Evolutionary conservation across 2,113 vertebrate species (phyloP), one percentile per base, ranked within the genome.

Genomic region (Pitta sordida): DNA sequence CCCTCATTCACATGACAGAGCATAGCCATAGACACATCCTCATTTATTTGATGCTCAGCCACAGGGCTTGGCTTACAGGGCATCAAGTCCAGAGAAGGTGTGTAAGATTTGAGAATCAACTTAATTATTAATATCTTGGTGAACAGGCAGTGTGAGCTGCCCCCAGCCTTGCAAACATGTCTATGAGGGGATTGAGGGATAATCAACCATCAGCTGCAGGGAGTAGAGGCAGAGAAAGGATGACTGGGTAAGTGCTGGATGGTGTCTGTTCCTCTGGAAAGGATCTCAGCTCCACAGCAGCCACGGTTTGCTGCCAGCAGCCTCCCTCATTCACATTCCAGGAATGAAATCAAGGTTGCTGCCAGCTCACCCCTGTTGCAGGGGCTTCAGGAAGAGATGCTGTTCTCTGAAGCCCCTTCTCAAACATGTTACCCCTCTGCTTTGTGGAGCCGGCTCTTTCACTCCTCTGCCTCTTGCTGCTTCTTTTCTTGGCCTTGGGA

Each of bases 401-500:
- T 6, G 6, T 13, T 36, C 78, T 78, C 51, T 13, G 29, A 59
- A 82, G 48, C 76, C 64, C 74, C 76, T 90, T 58, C 60, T 94
- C 86, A 79, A 85, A 49, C 49, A 59, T 4, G 6, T 41, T 91
- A 60, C 73, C 60, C 77, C 83, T 36, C 86, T 90, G 52, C 71
- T 68, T 86, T 64, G 48, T 74, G 85, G 36, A 93, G 44, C 81
- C 62, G 58, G 58, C 6, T 79, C 65, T 46, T 62, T 88, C 62
- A 52, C 46, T 49, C 64, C 68, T 86, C 86, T 71, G 30, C 49
- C 75, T 84, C 69, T 83, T 41, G 70, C 62, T 41, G 9, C 59
- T 90, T 67, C 82, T 64, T 81, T 87, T 92, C 56, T 82, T 91
- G 91, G 86, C 51, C 12, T 53, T 91, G 93, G 88, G 86, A 95